These are phyloP conservation scores for Hylaeus anthracinus DNA, from an alignment of 1,140 invertebrate species.

Conservation along the genomic window DNA sequence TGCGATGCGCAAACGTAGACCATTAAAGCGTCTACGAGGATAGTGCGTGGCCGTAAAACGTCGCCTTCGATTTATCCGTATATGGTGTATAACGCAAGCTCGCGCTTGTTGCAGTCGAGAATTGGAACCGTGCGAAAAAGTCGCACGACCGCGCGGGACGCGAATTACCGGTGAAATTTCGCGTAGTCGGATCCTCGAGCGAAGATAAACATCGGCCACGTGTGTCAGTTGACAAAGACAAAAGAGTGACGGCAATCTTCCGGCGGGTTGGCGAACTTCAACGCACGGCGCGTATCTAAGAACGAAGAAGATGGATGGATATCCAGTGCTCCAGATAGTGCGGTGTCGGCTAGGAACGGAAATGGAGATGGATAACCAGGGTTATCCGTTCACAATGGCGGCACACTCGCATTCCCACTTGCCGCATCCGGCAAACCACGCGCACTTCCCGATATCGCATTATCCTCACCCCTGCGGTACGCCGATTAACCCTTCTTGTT, in stretches of 20 bases:
- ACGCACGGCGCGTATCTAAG: neutral
- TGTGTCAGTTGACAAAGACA: neutral
- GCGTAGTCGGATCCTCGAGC: too few relatives aligned
- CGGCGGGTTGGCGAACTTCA: neutral
- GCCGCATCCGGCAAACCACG: slow-evolving; percentile 70
- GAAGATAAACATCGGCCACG: neutral
- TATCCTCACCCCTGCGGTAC: slow-evolving; percentile 76
- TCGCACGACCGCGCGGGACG: neutral
- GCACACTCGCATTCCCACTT: slow-evolving; percentile 76
- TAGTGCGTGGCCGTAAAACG: neutral
- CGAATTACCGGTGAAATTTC: neutral
- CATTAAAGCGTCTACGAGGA: neutral
- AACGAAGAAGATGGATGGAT: slow-evolving; percentile 74
- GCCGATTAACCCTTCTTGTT: slow-evolving; percentile 60
- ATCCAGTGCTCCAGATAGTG: slow-evolving; percentile 78
- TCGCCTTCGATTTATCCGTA: neutral
- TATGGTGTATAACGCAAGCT: neutral
- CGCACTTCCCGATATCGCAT: slow-evolving; percentile 75
- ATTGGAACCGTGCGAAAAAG: neutral
- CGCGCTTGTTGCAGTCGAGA: neutral
- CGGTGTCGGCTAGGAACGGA: slow-evolving; percentile 75
- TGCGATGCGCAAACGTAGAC: slow-evolving; percentile 38
- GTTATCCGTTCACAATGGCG: slow-evolving; percentile 74
- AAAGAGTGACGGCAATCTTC: neutral
- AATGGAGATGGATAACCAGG: slow-evolving; percentile 72